Conservation (phyloP, 2,888 invertebrate genomes). For the Lochmaea crataegi region DNA sequence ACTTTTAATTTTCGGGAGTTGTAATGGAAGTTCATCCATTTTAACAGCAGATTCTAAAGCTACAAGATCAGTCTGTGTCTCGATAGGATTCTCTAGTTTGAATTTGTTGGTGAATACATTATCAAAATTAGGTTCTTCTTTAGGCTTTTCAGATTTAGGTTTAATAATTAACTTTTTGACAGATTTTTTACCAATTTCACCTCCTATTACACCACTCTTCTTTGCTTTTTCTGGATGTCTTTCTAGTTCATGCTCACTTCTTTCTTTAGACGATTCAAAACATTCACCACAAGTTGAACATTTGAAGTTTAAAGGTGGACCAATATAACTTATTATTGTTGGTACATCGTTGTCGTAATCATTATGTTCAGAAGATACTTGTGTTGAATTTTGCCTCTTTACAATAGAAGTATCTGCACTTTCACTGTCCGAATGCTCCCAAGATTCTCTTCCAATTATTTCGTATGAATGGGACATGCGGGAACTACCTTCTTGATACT, state of each 20-base stretch:
- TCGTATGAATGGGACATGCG: slow-evolving; percentile 71
- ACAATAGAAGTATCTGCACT: slow-evolving; percentile 62
- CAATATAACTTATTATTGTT: slow-evolving; percentile 59
- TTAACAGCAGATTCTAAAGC: slow-evolving; percentile 38
- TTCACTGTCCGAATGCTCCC: slow-evolving; percentile 77
- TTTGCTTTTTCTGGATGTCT: slow-evolving; percentile 66
- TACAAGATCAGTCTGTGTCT: slow-evolving; percentile 59
- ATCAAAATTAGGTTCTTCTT: slow-evolving; percentile 63
- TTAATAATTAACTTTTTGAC: slow-evolving; percentile 59
- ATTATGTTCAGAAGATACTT: slow-evolving; percentile 29
- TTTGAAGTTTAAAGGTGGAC: slow-evolving; percentile 66
- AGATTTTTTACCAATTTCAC: slow-evolving; percentile 57
- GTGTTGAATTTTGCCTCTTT: slow-evolving; percentile 30
- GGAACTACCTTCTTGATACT: slow-evolving; percentile 69
- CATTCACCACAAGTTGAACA: slow-evolving; percentile 72
- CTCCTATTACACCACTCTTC: slow-evolving; percentile 53
- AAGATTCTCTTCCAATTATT: slow-evolving; percentile 75
- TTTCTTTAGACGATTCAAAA: slow-evolving; percentile 72
- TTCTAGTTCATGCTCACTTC: slow-evolving; percentile 71
- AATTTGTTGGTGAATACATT: slow-evolving; percentile 61
- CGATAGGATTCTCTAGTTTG: slow-evolving; percentile 54
- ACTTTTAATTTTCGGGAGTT: slow-evolving; percentile 44
- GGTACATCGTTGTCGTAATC: slow-evolving; percentile 50
- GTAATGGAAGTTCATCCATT: slow-evolving; percentile 42
- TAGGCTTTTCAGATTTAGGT: slow-evolving; percentile 56